Conservation (phyloP, 2,113 vertebrate genomes). For the Cheilinus undulatus region DNA sequence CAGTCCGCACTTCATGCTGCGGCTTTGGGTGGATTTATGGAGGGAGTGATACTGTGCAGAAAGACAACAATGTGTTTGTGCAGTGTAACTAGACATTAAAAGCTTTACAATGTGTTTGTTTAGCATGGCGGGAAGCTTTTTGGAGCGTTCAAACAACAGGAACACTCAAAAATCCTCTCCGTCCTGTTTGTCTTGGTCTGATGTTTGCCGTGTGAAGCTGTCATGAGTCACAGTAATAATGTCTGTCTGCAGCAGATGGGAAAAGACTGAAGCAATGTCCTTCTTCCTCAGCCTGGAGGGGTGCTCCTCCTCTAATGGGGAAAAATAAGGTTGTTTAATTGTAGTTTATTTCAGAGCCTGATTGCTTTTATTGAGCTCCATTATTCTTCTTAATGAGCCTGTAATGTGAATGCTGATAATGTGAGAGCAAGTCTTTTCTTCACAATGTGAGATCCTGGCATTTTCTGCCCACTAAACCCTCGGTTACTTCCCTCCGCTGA, state of each 20-base stretch:
- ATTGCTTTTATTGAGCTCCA: conserved; percentile 86
- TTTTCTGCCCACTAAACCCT: conserved; percentile 57
- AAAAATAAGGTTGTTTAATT: conserved; percentile 86
- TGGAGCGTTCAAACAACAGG: conserved; percentile 62
- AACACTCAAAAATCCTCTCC: conserved; percentile 66
- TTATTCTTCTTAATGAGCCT: conserved; percentile 86
- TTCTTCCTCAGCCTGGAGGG: conserved; percentile 67
- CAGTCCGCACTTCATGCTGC: conserved; percentile 67
- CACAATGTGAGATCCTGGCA: conserved; percentile 36
- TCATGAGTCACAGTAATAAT: conserved; percentile 51
- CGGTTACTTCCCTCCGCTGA: conserved; percentile 34
- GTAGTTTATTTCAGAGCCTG: conserved; percentile 82
- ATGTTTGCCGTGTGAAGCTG: conserved; percentile 67
- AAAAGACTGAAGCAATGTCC: conserved; percentile 63
- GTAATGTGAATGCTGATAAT: conserved; percentile 83
- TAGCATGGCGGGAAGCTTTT: conserved; percentile 63
- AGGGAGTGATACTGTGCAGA: conserved; percentile 62
- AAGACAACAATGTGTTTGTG: conserved; percentile 75
- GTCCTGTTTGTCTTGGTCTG: conserved; percentile 66
- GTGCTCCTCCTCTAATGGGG: conserved; percentile 76
- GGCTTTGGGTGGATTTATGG: conserved; percentile 76
- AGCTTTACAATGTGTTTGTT: conserved; percentile 74
- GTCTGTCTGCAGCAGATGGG: conserved; percentile 75
- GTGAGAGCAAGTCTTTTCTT: conserved; percentile 60
- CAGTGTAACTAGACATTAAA: conserved; percentile 75